Base-by-base conservation (phyloP, 2,797 vertebrate genomes). In the Anableps anableps region DNA sequence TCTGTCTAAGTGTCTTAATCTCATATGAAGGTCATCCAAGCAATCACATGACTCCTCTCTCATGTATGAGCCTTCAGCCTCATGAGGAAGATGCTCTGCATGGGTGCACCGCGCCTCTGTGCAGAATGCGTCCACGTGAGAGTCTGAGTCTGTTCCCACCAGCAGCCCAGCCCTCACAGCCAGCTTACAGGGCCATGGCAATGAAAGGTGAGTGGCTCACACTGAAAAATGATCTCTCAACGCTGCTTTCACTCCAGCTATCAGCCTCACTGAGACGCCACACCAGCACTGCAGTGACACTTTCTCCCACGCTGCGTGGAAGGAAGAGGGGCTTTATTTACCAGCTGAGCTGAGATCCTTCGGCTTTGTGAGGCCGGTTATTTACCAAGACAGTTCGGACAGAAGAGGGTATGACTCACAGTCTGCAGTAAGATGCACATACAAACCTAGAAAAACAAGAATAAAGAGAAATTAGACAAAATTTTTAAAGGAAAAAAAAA, bases 151-250 rank as follows among this genome's bases (percentile, higher is more conserved):
- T 55, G 58, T 81, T 92, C 89, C 92, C 72, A 5, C 50, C 87
- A 85, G 76, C 86, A 74, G 89, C 82, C 86, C 89, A 47, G 75
- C 86, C 83, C 85, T 74, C 68, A 29, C 51, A 77, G 87, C 85
- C 23, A 86, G 16, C 47, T 45, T 88, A 85, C 83, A 85, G 88
- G 90, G 91, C 94, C 91, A 88, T 92, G 78, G 92, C 92, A 80
- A 71, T 93, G 95, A 94, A 93, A 91, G 88, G 83, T 76, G 83
- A 92, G 94, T 38, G 79, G 88, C 93, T 92, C 88, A 31, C 72
- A 75, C 85, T 87, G 95, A 94, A 96, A 96, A 93, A 90, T n/a
- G 90, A 97, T 96, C 93, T 45, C 92, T 73, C 84, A 55, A 80
- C 55, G 9, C 87, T 5, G 86, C 86, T 92, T 90, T 91, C 89